Percentiles rank a stretch among this genome's conserved stretches.
Evolutionary conservation across 2,113 vertebrate species (phyloP).

Genomic region (Eleginops maclovinus): DNA sequence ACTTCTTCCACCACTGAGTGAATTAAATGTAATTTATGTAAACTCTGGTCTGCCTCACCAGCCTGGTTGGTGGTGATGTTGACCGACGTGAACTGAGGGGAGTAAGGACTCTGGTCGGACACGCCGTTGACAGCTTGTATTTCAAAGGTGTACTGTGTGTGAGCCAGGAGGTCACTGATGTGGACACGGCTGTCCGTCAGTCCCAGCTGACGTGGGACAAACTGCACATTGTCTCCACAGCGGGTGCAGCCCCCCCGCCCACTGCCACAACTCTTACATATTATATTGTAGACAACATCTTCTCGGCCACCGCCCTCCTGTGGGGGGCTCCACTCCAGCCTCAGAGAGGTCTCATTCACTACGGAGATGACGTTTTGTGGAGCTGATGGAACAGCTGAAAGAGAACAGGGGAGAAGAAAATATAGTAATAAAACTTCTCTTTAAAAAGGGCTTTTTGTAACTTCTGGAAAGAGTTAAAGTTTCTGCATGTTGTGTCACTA

Average conservation of each 20-base stretch:
- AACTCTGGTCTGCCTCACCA: constrained; percentile 82
- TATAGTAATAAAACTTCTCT: neutral
- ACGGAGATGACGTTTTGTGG: constrained; percentile 93
- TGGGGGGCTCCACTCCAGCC: constrained; percentile 90
- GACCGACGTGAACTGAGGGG: constrained; percentile 90
- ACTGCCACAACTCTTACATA: constrained; percentile 94
- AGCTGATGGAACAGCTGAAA: constrained; percentile 90
- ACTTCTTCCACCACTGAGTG: no score
- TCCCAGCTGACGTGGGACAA: constrained; percentile 92
- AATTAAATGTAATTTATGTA: no score
- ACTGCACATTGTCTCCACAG: constrained; percentile 96
- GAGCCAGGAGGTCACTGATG: constrained; percentile 94
- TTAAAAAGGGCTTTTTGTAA: neutral
- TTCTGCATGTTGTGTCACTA: neutral
- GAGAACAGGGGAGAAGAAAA: neutral
- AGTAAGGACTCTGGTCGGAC: constrained; percentile 95
- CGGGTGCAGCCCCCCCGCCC: constrained; percentile 90
- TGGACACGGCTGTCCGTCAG: constrained; percentile 87
- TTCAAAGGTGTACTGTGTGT: constrained; percentile 98
- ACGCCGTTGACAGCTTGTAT: constrained; percentile 95
- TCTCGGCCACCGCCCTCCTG: constrained; percentile 90
- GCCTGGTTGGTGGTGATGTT: constrained; percentile 99
- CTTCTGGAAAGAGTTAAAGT: neutral
- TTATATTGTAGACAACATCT: constrained; percentile 96
- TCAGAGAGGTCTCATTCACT: constrained; percentile 94